phyloP scores from a whole-genome alignment of 1,140 invertebrate genomes.

The Acromyrmex charruanus region DNA sequence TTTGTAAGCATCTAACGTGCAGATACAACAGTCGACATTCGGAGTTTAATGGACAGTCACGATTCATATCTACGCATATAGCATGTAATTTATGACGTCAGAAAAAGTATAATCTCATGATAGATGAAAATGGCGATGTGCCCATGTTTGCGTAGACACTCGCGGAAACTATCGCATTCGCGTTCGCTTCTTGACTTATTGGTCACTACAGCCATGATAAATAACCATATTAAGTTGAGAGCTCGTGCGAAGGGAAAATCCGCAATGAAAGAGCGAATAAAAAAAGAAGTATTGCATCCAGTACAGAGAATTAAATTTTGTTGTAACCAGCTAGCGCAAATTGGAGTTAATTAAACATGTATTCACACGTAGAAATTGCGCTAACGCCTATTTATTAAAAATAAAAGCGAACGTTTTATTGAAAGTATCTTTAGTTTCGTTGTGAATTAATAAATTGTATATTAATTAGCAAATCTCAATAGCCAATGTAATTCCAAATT shows the following conservation, averaged over 20 bases:
- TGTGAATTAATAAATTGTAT: not conserved
- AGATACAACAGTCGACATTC: not conserved
- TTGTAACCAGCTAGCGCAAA: not conserved
- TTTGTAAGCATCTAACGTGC: not conserved
- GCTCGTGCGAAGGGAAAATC: constrained; percentile 12
- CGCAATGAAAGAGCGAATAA: constrained; percentile 2
- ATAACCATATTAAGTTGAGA: constrained; percentile 42
- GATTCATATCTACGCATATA: not conserved
- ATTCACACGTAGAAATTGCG: constrained; percentile 24
- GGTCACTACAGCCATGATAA: constrained; percentile 33
- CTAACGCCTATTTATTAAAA: constrained; percentile 1
- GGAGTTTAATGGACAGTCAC: not conserved
- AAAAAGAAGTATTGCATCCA: not conserved
- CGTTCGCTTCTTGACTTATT: constrained; percentile 41
- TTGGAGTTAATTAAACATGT: constrained; percentile 39
- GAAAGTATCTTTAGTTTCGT: not conserved
- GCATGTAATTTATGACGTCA: constrained; percentile 27
- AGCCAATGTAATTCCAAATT: not conserved
- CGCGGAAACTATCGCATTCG: constrained; percentile 14
- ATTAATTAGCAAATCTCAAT: constrained; percentile 8
- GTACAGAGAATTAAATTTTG: constrained; percentile 36
- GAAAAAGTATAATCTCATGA: constrained; percentile 45
- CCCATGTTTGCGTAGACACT: constrained; percentile 38
- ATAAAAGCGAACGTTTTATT: not conserved
- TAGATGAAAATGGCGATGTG: constrained; percentile 54